Evolutionary conservation across 2,888 invertebrate species (phyloP), one percentile per base, ranked within the genome.

Genomic region (Polymixis lichenea): DNA sequence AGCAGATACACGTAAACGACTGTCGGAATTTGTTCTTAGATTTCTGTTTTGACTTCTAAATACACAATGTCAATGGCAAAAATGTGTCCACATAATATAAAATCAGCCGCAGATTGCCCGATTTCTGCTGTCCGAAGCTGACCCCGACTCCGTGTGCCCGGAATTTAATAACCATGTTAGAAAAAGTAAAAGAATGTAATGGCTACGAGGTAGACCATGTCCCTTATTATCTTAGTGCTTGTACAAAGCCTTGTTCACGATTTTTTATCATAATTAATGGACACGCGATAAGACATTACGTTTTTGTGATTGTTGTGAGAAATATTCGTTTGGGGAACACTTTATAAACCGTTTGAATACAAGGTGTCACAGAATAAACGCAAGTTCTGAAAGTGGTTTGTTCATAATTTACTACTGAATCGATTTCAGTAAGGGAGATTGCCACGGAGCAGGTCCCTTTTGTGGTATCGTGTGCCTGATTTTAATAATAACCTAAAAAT

Each of bases 141-240:
- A 56, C 75, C 49, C 65, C 73, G 65, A 69, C 51, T 65, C 49
- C 38, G 62, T 76, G 22, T 75, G 70, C 68, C 67, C 61, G 87
- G 85, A 88, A 90, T 91, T 90, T 89, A 89, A 90, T 91, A 90
- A 86, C 66, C 78, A 69, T 51, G 77, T 71, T 80, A 79, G 66
- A 86, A 83, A 87, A 84, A 79, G 64, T 68, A 68, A 65, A 83
- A 82, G 68, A 83, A 85, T 82, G 69, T 77, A 58, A 74, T 75
- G 70, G 68, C 78, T 64, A 62, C 71, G 65, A 75, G 73, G 72
- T 71, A 74, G 76, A 87, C 83, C 82, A 85, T 86, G 80, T 83
- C 72, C 81, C 53, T 73, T 75, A 83, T 85, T 87, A 87, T 86
- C 84, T 78, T 78, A 82, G 43, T 80, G 76, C 72, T 69, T 78